A percentile compares a stretch with the other conserved stretches of the same genome.
phyloP scores from a whole-genome alignment of 2,888 invertebrate species.

The Drosophila mettleri region DNA sequence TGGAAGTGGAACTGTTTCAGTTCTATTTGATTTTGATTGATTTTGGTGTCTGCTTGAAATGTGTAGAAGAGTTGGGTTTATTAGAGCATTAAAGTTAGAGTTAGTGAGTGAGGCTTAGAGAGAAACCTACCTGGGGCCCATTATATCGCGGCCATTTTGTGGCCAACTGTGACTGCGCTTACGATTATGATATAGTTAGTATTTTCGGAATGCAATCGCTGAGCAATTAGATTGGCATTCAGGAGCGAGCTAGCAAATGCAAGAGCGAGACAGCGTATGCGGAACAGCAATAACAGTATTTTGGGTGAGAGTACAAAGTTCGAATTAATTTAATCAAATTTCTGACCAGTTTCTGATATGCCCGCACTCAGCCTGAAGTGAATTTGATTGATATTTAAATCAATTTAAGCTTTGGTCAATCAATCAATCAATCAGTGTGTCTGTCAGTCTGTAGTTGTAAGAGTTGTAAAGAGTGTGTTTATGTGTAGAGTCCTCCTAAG shows the following conservation, averaged over 20 bases:
- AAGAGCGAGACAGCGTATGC: slow-evolving; percentile 69
- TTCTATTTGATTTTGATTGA: slow-evolving; percentile 3
- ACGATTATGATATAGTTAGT: slow-evolving; percentile 29
- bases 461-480: background rate
- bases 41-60: slow-evolving; percentile 17
- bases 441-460: background rate
- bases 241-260: slow-evolving; percentile 70
- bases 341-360: background rate
- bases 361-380: background rate
- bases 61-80: slow-evolving; percentile 29
- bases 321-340: slow-evolving; percentile 9
- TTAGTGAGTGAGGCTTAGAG: slow-evolving; percentile 40
- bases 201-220: slow-evolving; percentile 45
- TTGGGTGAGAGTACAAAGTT: slow-evolving; percentile 39
- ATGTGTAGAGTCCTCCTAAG: slow-evolving; percentile 2
- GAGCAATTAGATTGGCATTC: slow-evolving; percentile 44
- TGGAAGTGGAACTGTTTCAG: background rate
- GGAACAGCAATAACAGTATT: slow-evolving; percentile 66
- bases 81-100: slow-evolving; percentile 23
- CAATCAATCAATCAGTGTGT: background rate
- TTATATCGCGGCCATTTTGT: slow-evolving; percentile 25
- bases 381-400: background rate
- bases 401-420: background rate
- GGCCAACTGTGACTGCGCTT: slow-evolving; percentile 41
- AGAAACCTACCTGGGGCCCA: slow-evolving; percentile 68